A percentile compares a stretch with the other conserved stretches of the same genome.
Evolutionary conservation across 2,113 vertebrate genomes (phyloP).

Genomic region (Poecilia latipinna): DNA sequence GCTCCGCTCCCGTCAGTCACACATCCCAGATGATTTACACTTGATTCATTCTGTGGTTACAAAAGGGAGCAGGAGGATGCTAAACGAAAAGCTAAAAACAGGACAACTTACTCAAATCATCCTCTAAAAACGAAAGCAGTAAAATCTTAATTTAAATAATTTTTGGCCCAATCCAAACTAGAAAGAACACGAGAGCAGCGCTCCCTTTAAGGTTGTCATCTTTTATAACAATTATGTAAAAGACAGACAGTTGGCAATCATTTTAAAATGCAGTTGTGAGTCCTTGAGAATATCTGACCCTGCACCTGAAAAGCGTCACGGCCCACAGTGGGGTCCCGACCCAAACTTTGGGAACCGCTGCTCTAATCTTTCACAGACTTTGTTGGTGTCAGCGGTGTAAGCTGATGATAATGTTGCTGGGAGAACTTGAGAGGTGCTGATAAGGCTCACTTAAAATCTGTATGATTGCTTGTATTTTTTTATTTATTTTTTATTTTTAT

Average conservation of each 20-base stretch:
- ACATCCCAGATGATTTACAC: no score
- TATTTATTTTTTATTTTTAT: not conserved
- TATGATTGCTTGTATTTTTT: not conserved
- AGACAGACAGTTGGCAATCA: not conserved
- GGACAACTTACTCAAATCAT: no score
- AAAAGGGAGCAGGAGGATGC: no score
- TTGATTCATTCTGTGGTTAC: no score
- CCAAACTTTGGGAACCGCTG: not conserved
- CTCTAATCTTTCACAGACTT: slow-evolving; percentile 2
- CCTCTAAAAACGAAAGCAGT: no score
- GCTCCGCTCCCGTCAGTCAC: no score
- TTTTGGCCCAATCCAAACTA: not conserved
- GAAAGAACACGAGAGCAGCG: not conserved
- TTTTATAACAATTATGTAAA: not conserved
- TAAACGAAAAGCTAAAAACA: no score
- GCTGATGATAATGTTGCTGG: slow-evolving; percentile 1
- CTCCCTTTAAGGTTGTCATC: not conserved
- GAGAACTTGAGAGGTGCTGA: not conserved
- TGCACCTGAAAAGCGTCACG: not conserved
- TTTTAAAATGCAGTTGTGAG: not conserved
- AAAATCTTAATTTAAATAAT: no score
- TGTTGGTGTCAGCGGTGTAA: not conserved
- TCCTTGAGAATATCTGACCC: not conserved
- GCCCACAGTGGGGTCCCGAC: not conserved
- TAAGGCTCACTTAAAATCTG: not conserved